Conservation (phyloP, 2,113 vertebrate genomes). For the Barbus barbus region DNA sequence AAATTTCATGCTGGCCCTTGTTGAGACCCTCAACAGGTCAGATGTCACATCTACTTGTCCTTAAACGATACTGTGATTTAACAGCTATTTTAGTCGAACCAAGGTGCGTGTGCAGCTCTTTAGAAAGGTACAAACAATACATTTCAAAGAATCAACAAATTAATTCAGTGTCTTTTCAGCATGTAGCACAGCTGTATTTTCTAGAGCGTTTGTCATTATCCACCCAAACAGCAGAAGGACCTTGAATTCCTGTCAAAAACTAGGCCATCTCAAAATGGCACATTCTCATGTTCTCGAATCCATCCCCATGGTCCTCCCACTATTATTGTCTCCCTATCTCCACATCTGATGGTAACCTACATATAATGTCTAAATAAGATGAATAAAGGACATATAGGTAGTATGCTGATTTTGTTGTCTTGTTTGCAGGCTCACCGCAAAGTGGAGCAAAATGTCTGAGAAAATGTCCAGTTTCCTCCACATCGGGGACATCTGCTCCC, state of each 20-base stretch:
- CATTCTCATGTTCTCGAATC: slow-evolving; percentile 38
- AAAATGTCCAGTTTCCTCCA: slow-evolving; percentile 99
- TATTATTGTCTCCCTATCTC: slow-evolving; percentile 28
- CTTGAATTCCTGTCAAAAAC: slow-evolving; percentile 43
- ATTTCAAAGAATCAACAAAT: background rate
- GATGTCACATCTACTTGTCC: too few relatives aligned
- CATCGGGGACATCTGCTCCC: slow-evolving; percentile 97
- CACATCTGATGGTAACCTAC: slow-evolving; percentile 35
- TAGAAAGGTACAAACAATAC: background rate
- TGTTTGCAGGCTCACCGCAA: slow-evolving; percentile 67
- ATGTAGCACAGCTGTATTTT: background rate
- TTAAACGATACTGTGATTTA: too few relatives aligned
- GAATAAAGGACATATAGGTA: background rate
- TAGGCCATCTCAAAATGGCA: slow-evolving; percentile 49
- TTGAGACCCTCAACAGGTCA: too few relatives aligned
- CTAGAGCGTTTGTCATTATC: slow-evolving; percentile 9
- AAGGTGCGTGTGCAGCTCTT: too few relatives aligned
- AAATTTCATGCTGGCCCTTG: too few relatives aligned
- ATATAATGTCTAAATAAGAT: background rate
- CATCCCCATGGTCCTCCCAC: slow-evolving; percentile 18
- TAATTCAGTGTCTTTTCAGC: background rate
- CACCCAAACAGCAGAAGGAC: slow-evolving; percentile 20
- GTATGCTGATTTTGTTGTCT: background rate
- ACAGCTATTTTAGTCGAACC: too few relatives aligned
- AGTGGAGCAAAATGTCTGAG: slow-evolving; percentile 89